Base-by-base conservation (phyloP, 2,113 vertebrate genomes). In the Leuciscus idus region DNA sequence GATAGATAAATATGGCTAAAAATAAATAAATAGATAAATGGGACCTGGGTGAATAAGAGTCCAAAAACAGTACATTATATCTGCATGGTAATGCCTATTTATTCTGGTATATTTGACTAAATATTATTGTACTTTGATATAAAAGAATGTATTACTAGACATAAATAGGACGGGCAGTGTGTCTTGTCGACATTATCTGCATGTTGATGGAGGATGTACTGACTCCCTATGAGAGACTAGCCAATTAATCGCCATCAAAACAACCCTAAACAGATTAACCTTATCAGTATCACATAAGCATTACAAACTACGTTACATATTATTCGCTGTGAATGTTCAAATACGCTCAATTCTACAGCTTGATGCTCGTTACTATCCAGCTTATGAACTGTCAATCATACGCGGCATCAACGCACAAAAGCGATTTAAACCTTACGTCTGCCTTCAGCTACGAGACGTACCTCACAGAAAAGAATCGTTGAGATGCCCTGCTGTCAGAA, bases 331-430 rank as follows among this genome's bases (percentile, higher is more conserved):
- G 4, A 39, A 81, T 48, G 39, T 6, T 66, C 1, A 21, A 64
- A 13, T 81, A n/a, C n/a, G 72, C 43, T 48, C 3, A 75, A 48
- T 28, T 75, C 23, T n/a, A 62, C 78, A 64, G 59, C 15, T 6
- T 48, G 79, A 46, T 81, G 79, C 39, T 81, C 79, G 21, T 80
- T 15, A 43, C 13, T 6, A 57, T 36, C 6, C 6, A 61, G 62
- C 48, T 3, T 28, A 43, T 10, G 36, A 68, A 46, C 82, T 77
- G 82, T 74, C 82, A 86, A 74, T 86, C 86, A 89, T 50, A 30
- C 9, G 50, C 73, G 52, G 73, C 77, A 86, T 82, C 72, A 78
- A 74, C 77, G 28, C 5, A 28, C 46, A 43, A 39, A 64, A 10
- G 80, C 61, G 26, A 82, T 64, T 82, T 70, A 68, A 68, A 68